Percentiles rank a stretch among this genome's conserved stretches.
Conservation (phyloP, 2,113 vertebrate genomes). For the Lonchura striata region DNA sequence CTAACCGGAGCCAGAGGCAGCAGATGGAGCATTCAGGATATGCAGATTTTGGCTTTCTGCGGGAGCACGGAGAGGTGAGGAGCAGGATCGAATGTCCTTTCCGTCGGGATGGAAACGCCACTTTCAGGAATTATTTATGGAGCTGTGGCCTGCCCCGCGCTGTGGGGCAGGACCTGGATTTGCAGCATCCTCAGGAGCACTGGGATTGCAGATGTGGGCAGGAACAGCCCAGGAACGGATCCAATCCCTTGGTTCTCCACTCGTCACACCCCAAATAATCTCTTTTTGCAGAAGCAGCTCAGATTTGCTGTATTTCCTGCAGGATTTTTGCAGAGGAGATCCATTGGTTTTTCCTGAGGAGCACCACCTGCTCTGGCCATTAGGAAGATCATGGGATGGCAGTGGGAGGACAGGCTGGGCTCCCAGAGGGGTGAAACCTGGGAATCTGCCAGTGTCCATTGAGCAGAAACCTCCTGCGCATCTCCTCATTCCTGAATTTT, state of each 20-base stretch:
- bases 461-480: background rate
- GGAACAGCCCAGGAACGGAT: background rate
- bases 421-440: accelerated
- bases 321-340: background rate
- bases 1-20: background rate
- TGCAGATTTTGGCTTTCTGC: background rate
- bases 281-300: background rate
- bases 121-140: background rate
- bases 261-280: background rate
- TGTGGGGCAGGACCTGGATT: background rate
- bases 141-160: background rate
- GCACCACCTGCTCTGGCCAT: background rate
- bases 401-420: background rate
- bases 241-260: background rate
- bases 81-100: background rate
- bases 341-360: background rate
- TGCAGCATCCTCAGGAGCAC: background rate
- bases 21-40: background rate
- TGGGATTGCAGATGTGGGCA: background rate
- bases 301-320: background rate
- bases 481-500: background rate
- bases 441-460: accelerated
- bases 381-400: background rate
- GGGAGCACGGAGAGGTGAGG: background rate
- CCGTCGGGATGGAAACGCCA: background rate